Conservation (phyloP, 64 coral and sea anemone species). For the Hydrozoanthus tunicans region DNA sequence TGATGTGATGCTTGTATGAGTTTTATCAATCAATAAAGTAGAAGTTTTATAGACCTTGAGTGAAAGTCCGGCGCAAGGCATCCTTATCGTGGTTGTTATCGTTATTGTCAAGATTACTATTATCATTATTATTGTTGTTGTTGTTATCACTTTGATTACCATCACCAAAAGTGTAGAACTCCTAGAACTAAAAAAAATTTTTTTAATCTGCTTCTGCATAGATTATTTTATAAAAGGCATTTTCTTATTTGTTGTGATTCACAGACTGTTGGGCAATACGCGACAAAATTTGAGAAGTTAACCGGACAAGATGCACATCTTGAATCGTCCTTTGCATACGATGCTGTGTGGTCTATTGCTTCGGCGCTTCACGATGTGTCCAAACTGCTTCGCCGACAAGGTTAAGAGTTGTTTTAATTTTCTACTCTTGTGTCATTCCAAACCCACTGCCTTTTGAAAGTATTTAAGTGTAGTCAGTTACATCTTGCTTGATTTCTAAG, state of each 20-base stretch:
- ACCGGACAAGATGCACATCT: conserved; percentile 44
- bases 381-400: conserved; percentile 22
- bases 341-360: conserved; percentile 77
- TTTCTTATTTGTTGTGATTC: background rate
- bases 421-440: no score
- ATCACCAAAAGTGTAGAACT: background rate
- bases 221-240: background rate
- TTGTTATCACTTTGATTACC: background rate
- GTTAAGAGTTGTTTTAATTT: background rate
- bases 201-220: background rate
- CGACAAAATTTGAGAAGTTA: conserved; percentile 57
- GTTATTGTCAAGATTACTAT: no score
- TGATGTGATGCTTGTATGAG: no score
- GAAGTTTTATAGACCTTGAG: no score
- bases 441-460: no score
- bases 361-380: conserved; percentile 40
- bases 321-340: conserved; percentile 69
- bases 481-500: no score
- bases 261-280: conserved; percentile 67
- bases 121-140: no score
- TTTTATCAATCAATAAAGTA: no score
- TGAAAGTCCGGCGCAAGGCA: no score
- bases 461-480: no score
- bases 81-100: no score
- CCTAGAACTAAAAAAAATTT: background rate